Evolutionary conservation across 2,113 vertebrate genomes (phyloP).

Genomic region (Coracopsis vasa): DNA sequence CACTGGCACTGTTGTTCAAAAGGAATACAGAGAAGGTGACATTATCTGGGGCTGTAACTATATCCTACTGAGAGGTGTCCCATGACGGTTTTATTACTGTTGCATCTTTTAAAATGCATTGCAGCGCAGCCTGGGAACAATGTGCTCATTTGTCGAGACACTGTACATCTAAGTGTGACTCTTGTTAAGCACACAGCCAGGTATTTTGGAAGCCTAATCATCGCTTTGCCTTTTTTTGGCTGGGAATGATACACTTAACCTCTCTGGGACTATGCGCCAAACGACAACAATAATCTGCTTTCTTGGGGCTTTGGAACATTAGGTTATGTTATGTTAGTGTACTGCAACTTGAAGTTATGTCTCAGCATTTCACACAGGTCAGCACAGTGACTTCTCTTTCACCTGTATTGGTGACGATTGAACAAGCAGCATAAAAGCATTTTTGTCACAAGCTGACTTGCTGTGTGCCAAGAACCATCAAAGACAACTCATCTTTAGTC

Average conservation of each 20-base stretch:
- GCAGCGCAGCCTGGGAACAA: background rate
- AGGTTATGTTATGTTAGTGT: background rate
- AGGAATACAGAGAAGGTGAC: background rate
- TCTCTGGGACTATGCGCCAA: background rate
- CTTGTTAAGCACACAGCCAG: background rate
- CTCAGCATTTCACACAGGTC: background rate
- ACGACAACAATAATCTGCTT: background rate
- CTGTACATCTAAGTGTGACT: background rate
- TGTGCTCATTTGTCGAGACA: background rate
- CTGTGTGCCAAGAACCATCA: background rate
- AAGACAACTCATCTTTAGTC: background rate
- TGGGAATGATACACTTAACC: background rate
- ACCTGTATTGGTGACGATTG: background rate
- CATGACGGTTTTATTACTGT: background rate
- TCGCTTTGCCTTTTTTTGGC: background rate
- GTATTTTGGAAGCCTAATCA: background rate
- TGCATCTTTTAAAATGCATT: background rate
- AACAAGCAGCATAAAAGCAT: background rate
- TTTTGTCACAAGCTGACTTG: background rate
- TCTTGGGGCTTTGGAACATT: background rate
- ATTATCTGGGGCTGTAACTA: background rate
- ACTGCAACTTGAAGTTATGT: background rate
- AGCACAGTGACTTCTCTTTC: background rate
- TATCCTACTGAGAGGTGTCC: background rate
- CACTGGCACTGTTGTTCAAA: background rate